These are phyloP conservation scores for Montipora efflorescens DNA, from an alignment of 64 coral and sea anemone genomes.

Conservation along the genomic window DNA sequence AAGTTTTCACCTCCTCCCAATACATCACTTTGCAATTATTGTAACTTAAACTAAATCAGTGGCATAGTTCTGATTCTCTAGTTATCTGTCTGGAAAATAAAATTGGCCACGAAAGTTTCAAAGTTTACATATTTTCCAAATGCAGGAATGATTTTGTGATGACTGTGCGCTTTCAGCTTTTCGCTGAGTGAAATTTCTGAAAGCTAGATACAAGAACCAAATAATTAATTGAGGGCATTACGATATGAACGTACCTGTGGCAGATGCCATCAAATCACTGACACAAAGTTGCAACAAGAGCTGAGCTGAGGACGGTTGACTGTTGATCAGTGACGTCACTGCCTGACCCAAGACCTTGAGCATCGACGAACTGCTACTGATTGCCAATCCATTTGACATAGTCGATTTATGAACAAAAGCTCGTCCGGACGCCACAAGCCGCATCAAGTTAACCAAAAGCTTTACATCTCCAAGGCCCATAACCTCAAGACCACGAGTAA, in stretches of 20 bases:
- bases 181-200: too few relatives aligned
- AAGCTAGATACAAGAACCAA: neutral
- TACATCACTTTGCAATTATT: too few relatives aligned
- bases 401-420: conserved; percentile 12
- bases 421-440: conserved; percentile 84
- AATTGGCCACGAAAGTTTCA: too few relatives aligned
- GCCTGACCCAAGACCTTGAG: conserved; percentile 79
- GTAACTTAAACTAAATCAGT: too few relatives aligned
- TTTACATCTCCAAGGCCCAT: conserved; percentile 83
- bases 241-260: conserved; percentile 44
- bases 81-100: too few relatives aligned
- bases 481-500: conserved; percentile 46
- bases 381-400: conserved; percentile 17
- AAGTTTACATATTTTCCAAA: too few relatives aligned
- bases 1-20: too few relatives aligned
- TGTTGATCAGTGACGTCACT: conserved; percentile 73
- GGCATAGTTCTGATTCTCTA: too few relatives aligned
- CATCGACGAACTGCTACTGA: neutral
- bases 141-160: too few relatives aligned
- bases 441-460: conserved; percentile 81
- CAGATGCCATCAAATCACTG: conserved; percentile 72
- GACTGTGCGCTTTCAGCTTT: too few relatives aligned
- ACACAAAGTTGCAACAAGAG: conserved; percentile 74
- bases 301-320: conserved; percentile 75
- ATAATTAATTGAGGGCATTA: neutral